phyloP scores from a whole-genome alignment of 2,797 vertebrate genomes.

The Acanthurus lineatus region DNA sequence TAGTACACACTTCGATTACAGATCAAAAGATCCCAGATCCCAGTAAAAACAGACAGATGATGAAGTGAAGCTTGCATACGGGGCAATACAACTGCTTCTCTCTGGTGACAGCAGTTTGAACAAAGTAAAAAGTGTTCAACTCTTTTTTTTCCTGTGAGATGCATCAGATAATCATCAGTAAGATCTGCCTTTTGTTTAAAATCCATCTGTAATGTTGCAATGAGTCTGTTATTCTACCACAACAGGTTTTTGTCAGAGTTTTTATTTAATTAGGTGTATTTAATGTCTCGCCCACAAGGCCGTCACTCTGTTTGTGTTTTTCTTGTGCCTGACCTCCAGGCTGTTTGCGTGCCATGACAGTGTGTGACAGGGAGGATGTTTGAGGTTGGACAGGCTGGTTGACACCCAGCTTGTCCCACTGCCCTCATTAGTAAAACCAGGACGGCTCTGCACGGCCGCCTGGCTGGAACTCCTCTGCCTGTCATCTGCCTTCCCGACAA shows the following conservation, averaged over 20 bases:
- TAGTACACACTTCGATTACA: background rate
- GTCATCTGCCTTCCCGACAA: conserved; percentile 63
- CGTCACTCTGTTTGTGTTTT: conserved; percentile 28
- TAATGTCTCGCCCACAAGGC: background rate
- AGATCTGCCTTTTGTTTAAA: background rate
- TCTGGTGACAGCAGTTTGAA: background rate
- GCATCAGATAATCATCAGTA: background rate
- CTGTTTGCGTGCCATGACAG: conserved; percentile 17
- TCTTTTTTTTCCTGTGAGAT: background rate
- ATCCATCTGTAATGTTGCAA: background rate
- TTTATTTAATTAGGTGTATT: conserved; percentile 10
- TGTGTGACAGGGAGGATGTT: conserved; percentile 62
- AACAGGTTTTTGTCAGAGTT: background rate
- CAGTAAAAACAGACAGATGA: background rate
- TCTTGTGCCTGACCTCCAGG: conserved; percentile 37
- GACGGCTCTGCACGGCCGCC: conserved; percentile 47
- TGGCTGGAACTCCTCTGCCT: conserved; percentile 68
- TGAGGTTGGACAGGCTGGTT: conserved; percentile 60
- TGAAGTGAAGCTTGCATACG: background rate
- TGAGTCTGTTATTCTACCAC: background rate
- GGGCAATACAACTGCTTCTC: background rate
- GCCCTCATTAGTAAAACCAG: conserved; percentile 80
- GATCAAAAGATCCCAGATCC: background rate
- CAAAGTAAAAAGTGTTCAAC: background rate
- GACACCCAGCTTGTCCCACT: conserved; percentile 52